Evolutionary conservation across 2,888 invertebrate genomes (phyloP).

Genomic region (Drosophila birchii): DNA sequence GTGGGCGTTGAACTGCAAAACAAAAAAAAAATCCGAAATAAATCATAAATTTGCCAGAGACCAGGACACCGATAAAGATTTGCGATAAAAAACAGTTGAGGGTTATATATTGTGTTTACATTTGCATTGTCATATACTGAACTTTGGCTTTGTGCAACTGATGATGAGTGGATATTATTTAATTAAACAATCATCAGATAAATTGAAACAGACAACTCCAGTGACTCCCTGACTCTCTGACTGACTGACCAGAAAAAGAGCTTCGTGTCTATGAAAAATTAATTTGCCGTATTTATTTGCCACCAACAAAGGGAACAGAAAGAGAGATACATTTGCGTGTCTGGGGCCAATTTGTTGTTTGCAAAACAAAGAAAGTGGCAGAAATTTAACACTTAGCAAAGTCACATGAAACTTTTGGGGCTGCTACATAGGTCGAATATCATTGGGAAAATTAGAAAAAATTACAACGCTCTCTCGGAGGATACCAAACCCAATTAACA

Average conservation of each 20-base stretch:
- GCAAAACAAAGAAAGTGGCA: constrained; percentile 64
- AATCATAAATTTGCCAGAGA: constrained; percentile 31
- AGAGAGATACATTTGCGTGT: constrained; percentile 60
- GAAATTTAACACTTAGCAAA: constrained; percentile 74
- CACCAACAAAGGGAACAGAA: constrained; percentile 7
- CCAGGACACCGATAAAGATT: constrained; percentile 36
- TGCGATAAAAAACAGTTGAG: constrained; percentile 27
- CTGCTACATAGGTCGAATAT: not conserved
- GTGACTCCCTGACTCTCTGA: not conserved
- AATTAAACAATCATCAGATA: constrained; percentile 65
- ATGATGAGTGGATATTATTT: constrained; percentile 63
- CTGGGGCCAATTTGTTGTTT: constrained; percentile 67
- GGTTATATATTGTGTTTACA: constrained; percentile 32
- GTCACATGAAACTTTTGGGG: constrained; percentile 43
- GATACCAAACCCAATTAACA: constrained; percentile 71
- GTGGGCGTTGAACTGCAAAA: constrained; percentile 79
- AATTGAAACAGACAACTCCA: constrained; percentile 20
- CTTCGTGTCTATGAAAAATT: constrained; percentile 73
- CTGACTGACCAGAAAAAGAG: constrained; percentile 17
- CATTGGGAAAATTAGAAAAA: constrained; percentile 8
- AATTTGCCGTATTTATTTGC: constrained; percentile 58
- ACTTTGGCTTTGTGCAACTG: constrained; percentile 28
- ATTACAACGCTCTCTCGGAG: not conserved
- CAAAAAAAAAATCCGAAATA: constrained; percentile 50
- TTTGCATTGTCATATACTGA: constrained; percentile 50